Evolutionary conservation across 2,888 invertebrate species (phyloP).

Genomic region (Chymomyza fuscimana): DNA sequence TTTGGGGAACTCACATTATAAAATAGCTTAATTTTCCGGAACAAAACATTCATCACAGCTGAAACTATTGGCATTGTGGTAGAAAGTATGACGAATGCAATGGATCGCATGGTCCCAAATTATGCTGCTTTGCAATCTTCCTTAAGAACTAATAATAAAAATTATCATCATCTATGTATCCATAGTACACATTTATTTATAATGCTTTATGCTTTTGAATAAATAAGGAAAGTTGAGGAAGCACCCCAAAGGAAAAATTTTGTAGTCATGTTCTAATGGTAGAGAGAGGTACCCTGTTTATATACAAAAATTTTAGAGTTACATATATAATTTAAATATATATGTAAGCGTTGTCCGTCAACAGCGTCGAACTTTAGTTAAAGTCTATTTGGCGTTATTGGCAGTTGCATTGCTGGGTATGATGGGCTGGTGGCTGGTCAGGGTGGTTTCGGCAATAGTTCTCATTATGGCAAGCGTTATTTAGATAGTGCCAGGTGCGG

Average conservation of each 20-base stretch:
- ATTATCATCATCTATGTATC: not conserved
- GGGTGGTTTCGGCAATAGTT: slow-evolving; percentile 4
- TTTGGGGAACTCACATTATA: no score
- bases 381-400: slow-evolving; percentile 32
- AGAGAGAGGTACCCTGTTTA: slow-evolving; percentile 62
- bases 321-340: not conserved
- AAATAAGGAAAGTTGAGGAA: slow-evolving; percentile 39
- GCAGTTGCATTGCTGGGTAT: slow-evolving; percentile 49
- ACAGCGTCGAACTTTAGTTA: slow-evolving; percentile 13
- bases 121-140: no score
- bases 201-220: slow-evolving; percentile 39
- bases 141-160: not conserved
- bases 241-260: slow-evolving; percentile 22
- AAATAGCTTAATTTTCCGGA: no score
- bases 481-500: slow-evolving; percentile 74
- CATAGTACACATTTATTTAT: not conserved
- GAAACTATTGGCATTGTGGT: no score
- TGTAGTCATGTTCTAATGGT: slow-evolving; percentile 5
- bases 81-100: no score
- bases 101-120: no score
- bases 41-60: no score
- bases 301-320: slow-evolving; percentile 21
- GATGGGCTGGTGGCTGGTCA: slow-evolving; percentile 25
- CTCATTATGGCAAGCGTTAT: not conserved
- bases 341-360: not conserved